These are phyloP conservation scores for Natrix natrix DNA, from an alignment of 2,797 vertebrate species.

Conservation along the genomic window DNA sequence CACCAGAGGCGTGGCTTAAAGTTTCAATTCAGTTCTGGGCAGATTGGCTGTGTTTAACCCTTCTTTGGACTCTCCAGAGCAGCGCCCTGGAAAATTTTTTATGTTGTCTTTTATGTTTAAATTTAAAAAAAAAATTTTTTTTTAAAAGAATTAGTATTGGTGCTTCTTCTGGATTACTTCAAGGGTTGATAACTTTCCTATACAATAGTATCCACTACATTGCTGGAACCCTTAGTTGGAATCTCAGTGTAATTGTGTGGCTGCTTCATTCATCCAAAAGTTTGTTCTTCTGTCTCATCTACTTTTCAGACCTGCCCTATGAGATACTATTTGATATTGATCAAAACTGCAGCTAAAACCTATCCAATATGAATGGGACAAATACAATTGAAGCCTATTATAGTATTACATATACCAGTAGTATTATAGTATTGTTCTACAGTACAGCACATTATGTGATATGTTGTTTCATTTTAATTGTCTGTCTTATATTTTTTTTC, in stretches of 20 bases:
- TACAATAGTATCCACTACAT: neutral
- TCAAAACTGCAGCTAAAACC: neutral
- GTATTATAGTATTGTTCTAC: neutral
- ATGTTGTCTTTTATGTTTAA: no score
- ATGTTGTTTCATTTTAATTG: neutral
- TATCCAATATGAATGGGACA: neutral
- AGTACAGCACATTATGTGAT: neutral
- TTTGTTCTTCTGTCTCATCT: neutral
- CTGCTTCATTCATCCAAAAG: neutral
- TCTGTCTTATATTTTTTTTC: neutral
- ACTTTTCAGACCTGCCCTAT: neutral
- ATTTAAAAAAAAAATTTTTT: no score
- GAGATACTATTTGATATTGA: neutral
- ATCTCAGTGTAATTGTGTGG: neutral
- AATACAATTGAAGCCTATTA: neutral
- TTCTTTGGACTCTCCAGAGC: no score
- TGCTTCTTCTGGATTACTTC: neutral
- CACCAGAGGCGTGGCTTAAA: no score
- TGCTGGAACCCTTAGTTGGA: neutral
- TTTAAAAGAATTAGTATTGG: neutral
- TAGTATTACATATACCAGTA: neutral
- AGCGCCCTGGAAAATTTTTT: no score
- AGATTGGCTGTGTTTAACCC: no score
- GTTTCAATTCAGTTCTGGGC: no score
- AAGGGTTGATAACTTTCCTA: neutral